These are phyloP conservation scores for Apodemus agrarius DNA, from an alignment of 2,797 vertebrate genomes.

Conservation along the genomic window DNA sequence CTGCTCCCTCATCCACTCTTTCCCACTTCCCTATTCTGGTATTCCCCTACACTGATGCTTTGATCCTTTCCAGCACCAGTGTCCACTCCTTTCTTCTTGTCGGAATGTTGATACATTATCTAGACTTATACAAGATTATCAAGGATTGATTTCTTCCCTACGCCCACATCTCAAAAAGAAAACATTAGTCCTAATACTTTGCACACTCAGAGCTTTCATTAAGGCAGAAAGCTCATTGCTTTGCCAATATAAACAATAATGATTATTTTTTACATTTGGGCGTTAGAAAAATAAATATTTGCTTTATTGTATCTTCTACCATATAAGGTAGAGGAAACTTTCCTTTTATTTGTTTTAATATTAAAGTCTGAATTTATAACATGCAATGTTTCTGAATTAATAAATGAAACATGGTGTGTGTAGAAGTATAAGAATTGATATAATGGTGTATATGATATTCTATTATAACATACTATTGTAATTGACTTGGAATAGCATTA, in stretches of 20 bases:
- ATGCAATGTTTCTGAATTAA: not conserved
- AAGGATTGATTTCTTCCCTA: not conserved
- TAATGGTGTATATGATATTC: not conserved
- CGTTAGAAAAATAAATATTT: constrained; percentile 37
- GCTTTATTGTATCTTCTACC: not conserved
- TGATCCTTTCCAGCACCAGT: too few species aligned
- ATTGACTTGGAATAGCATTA: not conserved
- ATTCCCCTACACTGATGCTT: too few species aligned
- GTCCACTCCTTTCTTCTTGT: too few species aligned
- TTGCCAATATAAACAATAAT: not conserved
- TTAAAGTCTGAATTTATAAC: constrained; percentile 32
- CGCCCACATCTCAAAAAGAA: not conserved
- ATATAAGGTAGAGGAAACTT: not conserved
- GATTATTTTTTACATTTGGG: not conserved
- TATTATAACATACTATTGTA: not conserved
- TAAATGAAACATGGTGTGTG: not conserved
- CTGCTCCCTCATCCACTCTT: too few species aligned
- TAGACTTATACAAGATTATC: not conserved
- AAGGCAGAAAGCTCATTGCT: not conserved
- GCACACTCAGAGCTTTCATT: not conserved
- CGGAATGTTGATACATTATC: not conserved
- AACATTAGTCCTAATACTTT: not conserved
- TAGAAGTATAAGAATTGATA: not conserved
- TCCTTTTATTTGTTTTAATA: not conserved
- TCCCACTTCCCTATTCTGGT: too few species aligned